Conservation (phyloP, 2,888 invertebrate genomes). For the Drosophila kambysellisi region DNA sequence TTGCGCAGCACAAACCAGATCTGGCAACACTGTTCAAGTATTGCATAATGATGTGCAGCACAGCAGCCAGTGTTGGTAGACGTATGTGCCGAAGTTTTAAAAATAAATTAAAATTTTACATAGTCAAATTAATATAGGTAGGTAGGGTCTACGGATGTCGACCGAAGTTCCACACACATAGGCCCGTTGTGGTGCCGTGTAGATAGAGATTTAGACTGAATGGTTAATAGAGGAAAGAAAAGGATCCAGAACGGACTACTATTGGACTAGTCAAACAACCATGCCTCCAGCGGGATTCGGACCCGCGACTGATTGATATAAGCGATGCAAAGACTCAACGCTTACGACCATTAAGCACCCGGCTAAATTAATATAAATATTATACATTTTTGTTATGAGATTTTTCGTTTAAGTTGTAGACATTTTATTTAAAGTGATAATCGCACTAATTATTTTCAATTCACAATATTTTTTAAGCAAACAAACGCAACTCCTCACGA, state of each 20-base stretch:
- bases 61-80: conserved; percentile 27
- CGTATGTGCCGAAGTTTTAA: not conserved
- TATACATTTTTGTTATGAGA: not conserved
- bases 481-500: conserved; percentile 76
- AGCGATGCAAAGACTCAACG: too few species aligned
- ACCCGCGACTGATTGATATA: too few species aligned
- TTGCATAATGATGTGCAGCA: conserved; percentile 35
- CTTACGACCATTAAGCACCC: too few species aligned
- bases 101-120: not conserved
- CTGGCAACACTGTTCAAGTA: conserved; percentile 48
- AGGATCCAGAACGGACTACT: too few species aligned
- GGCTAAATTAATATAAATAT: not conserved
- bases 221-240: too few species aligned
- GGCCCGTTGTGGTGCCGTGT: too few species aligned
- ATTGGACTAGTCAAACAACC: too few species aligned
- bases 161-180: too few species aligned
- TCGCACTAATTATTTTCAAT: conserved; percentile 56
- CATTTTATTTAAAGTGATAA: conserved; percentile 55
- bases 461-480: conserved; percentile 72
- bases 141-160: too few species aligned
- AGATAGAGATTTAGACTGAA: too few species aligned
- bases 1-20: conserved; percentile 23
- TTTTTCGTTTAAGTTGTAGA: conserved; percentile 39
- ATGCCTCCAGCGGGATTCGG: too few species aligned
- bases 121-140: not conserved